Conservation (phyloP, 2,113 vertebrate species). For the Triplophysa tibetana region DNA sequence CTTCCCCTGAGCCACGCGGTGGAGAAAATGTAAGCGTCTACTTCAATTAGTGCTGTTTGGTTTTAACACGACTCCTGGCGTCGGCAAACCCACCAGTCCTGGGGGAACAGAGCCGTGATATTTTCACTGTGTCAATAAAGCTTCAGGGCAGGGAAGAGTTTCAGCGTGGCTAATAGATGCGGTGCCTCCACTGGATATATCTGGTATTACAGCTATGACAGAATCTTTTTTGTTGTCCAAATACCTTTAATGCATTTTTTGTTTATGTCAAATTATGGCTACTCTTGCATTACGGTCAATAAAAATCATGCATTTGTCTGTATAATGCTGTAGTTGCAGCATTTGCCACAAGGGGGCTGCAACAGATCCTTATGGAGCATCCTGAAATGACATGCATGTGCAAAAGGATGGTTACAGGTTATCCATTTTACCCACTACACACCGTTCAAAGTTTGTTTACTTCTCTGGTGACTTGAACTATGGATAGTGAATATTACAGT, state of each 20-base stretch:
- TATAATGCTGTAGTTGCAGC: too few species aligned
- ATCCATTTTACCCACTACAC: background rate
- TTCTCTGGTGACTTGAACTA: too few species aligned
- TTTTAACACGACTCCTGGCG: constrained; percentile 62
- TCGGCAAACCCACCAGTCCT: constrained; percentile 64
- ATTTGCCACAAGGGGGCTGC: too few species aligned
- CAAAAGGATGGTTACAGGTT: too few species aligned
- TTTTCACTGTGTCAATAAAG: constrained; percentile 71
- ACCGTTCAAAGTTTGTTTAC: too few species aligned
- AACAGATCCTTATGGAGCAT: too few species aligned
- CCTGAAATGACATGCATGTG: too few species aligned
- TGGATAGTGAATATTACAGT: background rate
- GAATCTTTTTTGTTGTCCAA: background rate
- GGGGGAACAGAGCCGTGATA: constrained; percentile 57
- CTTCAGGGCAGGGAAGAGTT: constrained; percentile 15
- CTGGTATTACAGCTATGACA: background rate
- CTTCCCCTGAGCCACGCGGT: constrained; percentile 58
- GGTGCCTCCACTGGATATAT: constrained; percentile 10
- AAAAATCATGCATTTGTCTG: too few species aligned
- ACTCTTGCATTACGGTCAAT: too few species aligned
- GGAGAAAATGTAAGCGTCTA: constrained; percentile 64
- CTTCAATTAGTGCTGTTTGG: constrained; percentile 72
- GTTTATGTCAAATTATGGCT: background rate
- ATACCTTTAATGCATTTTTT: too few species aligned
- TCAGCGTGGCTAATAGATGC: background rate